Base-by-base conservation (phyloP, 92 coral and sea anemone genomes). In the Plumapathes pennacea region DNA sequence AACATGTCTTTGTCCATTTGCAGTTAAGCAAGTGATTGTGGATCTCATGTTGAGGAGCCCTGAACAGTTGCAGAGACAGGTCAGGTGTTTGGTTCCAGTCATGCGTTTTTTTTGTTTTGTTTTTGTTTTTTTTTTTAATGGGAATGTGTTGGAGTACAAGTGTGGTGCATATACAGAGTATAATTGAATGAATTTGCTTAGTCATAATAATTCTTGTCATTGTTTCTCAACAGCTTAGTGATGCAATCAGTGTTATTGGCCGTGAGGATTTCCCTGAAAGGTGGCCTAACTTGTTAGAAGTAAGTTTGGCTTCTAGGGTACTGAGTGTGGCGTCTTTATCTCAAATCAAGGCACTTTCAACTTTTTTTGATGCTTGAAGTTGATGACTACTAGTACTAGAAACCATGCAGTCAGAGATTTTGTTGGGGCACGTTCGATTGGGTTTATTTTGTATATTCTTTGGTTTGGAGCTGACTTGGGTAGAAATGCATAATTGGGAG, bases 161-260 rank as follows among this genome's bases (percentile, higher is more conserved):
- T 34, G 9, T n/a, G n/a, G n/a, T 8, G 40, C n/a, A 34, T 8
- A 7, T 34, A 7, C 40, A 34, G 40, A n/a, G n/a, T 34, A n/a
- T 34, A 8, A 7, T 34, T 34, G 40, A 13, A 13, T 34, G 7
- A 13, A 7, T 7, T 34, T 34, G 40, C 40, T 34, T 7, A 7
- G 20, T 7, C 14, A 45, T 8, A 45, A 6, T 50, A 8, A n/a
- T 33, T 21, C 9, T 0, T 2, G 21, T 34, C 17, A 34, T 25
- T 55, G 39, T 60, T 41, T 32, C 17, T 22, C 12, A 25, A 25
- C 46, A 91, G 98, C 57, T 92, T 6, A 92, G 98, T 84, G 98
- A 92, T 84, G 98, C 96, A 27, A 84, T 92, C 57, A 92, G 98
- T 71, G 80, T 92, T 34, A 92, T 92, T 56, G 98, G 98, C 17